These are phyloP conservation scores for Eutolmus rufibarbis DNA, from an alignment of 2,888 invertebrate species.

Conservation along the genomic window DNA sequence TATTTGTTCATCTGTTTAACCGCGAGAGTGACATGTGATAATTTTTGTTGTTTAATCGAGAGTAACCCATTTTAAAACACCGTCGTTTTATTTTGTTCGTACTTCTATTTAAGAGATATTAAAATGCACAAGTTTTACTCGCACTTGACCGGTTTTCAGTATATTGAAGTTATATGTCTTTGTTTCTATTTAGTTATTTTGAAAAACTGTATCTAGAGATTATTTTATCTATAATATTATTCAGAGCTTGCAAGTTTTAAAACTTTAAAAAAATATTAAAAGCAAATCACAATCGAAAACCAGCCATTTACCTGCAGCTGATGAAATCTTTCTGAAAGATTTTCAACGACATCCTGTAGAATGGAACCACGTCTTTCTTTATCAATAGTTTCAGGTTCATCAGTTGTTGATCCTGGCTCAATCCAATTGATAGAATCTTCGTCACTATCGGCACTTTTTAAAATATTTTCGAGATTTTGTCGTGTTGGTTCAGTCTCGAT, in stretches of 20 bases:
- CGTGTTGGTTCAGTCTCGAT: not conserved
- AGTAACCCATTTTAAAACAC: no score
- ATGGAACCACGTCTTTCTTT: slow-evolving; percentile 52
- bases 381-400: slow-evolving; percentile 54
- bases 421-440: slow-evolving; percentile 48
- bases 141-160: no score
- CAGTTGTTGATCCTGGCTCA: slow-evolving; percentile 51
- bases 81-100: no score
- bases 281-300: not conserved
- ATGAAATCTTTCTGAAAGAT: slow-evolving; percentile 51
- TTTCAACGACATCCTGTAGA: slow-evolving; percentile 55
- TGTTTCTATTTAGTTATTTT: no score
- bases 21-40: no score
- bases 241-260: not conserved
- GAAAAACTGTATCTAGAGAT: not conserved
- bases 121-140: no score
- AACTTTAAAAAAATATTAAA: not conserved
- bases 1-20: no score
- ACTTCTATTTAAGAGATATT: no score
- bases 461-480: not conserved
- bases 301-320: slow-evolving; percentile 49
- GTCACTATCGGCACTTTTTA: slow-evolving; percentile 9
- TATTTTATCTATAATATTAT: not conserved
- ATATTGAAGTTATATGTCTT: no score
- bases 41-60: no score